Conservation (phyloP, 2,113 vertebrate genomes). For the Alces alces region DNA sequence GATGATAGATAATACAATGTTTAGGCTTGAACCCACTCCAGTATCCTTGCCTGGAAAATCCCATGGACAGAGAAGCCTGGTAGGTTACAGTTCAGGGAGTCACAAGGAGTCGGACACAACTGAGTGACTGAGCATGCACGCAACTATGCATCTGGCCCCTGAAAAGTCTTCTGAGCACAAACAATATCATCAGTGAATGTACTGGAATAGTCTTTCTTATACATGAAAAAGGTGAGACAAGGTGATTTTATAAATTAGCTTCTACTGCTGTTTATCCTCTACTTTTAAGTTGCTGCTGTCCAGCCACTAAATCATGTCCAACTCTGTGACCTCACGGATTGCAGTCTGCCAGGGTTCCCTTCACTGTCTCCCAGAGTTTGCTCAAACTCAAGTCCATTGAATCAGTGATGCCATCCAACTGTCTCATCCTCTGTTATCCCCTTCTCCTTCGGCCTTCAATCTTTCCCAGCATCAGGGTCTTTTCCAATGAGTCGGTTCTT, state of each 20-base stretch:
- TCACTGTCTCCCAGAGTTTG: neutral
- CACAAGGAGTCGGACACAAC: neutral
- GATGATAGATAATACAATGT: too few relatives aligned
- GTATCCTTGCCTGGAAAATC: neutral
- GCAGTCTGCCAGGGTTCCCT: neutral
- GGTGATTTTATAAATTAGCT: neutral
- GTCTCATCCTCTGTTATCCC: neutral
- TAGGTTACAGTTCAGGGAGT: neutral
- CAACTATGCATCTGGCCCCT: neutral
- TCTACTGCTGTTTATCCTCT: neutral
- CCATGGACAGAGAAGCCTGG: neutral
- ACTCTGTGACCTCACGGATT: neutral
- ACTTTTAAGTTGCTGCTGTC: neutral
- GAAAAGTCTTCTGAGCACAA: neutral
- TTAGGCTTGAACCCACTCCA: neutral
- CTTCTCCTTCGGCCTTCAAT: neutral
- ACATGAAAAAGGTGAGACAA: neutral
- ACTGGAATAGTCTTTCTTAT: neutral
- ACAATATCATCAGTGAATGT: neutral
- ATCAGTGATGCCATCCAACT: neutral
- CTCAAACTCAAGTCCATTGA: neutral
- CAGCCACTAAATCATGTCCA: neutral
- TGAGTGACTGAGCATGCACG: fast-evolving
- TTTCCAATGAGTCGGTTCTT: neutral
- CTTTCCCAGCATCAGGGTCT: neutral